These are phyloP conservation scores for Myrmecobius fasciatus DNA, from an alignment of 2,113 vertebrate genomes.

Conservation along the genomic window DNA sequence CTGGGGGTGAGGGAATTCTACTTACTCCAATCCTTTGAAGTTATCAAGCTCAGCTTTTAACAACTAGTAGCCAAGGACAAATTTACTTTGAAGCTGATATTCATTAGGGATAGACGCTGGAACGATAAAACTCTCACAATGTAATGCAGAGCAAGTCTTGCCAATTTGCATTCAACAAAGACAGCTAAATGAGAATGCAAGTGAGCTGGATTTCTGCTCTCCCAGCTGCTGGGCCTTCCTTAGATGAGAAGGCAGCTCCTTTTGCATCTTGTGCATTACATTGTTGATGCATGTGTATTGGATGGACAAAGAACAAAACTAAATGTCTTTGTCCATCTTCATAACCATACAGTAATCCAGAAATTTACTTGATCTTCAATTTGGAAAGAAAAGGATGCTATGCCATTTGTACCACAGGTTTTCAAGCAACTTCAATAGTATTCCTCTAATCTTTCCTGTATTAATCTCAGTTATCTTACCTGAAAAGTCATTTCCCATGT, in stretches of 20 bases:
- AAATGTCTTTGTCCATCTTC: background rate
- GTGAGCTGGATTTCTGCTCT: background rate
- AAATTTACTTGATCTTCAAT: background rate
- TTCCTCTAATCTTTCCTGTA: background rate
- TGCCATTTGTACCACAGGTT: background rate
- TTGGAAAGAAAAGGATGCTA: background rate
- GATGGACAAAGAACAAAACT: background rate
- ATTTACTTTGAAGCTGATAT: background rate
- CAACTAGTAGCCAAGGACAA: background rate
- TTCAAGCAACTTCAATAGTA: background rate
- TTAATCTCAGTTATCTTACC: background rate
- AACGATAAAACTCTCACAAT: background rate
- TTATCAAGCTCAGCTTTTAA: background rate
- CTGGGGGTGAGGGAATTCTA: background rate
- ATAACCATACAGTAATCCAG: background rate
- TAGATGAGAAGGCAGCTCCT: conserved; percentile 41
- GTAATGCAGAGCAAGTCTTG: background rate
- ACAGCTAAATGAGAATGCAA: background rate
- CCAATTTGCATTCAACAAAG: background rate
- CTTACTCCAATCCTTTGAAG: background rate
- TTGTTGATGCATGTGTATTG: background rate
- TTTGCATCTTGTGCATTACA: conserved; percentile 33
- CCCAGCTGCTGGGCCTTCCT: background rate
- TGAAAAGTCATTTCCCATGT: conserved; percentile 27
- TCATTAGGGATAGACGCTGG: background rate